Percentiles rank a stretch among this genome's conserved stretches.
Conservation (phyloP, 1,140 invertebrate genomes). For the Hirudo medicinalis region DNA sequence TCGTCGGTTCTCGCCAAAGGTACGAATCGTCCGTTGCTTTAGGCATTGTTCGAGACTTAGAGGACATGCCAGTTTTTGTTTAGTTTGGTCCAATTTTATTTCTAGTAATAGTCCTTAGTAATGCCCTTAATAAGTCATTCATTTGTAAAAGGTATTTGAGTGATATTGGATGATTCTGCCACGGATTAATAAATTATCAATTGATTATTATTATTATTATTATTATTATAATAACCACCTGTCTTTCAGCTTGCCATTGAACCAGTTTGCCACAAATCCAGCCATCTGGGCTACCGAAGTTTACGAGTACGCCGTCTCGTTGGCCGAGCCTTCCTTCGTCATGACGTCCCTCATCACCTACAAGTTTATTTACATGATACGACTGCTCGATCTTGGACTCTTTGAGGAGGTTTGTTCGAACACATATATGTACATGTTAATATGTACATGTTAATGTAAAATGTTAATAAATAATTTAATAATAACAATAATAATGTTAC, state of each 20-base stretch:
- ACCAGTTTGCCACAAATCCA: slow-evolving; percentile 60
- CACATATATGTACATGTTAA: too few relatives aligned
- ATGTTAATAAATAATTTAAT: not conserved
- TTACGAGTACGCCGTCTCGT: slow-evolving; percentile 75
- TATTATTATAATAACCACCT: too few relatives aligned
- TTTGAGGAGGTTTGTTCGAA: slow-evolving; percentile 47
- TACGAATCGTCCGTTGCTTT: slow-evolving; percentile 24
- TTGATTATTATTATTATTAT: too few relatives aligned
- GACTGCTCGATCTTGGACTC: slow-evolving; percentile 63
- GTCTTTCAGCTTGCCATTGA: slow-evolving; percentile 34
- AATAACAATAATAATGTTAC: too few relatives aligned
- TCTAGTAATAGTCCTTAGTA: slow-evolving; percentile 1
- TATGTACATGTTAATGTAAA: not conserved
- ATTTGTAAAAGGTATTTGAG: too few relatives aligned
- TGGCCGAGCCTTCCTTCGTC: slow-evolving; percentile 58
- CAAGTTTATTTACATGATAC: slow-evolving; percentile 51
- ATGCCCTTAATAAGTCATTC: too few relatives aligned
- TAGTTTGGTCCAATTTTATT: not conserved
- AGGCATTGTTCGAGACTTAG: not conserved
- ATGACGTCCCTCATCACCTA: slow-evolving; percentile 58
- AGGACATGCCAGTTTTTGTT: too few relatives aligned
- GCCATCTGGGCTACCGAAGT: slow-evolving; percentile 85
- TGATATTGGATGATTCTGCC: not conserved
- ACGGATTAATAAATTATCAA: too few relatives aligned
- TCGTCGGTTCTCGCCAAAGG: slow-evolving; percentile 56